Evolutionary conservation across 2,888 invertebrate species (phyloP).

Genomic region (Cacoxenus indagator): DNA sequence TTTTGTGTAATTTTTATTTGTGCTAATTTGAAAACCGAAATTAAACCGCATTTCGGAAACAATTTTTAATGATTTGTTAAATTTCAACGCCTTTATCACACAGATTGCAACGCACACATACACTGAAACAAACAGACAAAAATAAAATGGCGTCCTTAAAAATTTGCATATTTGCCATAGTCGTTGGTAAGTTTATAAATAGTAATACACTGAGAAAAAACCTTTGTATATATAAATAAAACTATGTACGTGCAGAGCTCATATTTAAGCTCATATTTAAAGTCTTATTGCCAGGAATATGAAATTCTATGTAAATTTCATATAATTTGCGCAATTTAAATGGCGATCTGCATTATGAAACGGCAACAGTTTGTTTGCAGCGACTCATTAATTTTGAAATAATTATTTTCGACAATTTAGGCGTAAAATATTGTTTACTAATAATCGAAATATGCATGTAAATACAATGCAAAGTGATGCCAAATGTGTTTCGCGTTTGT

Average conservation of each 20-base stretch:
- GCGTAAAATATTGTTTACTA: not conserved
- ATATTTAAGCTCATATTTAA: not conserved
- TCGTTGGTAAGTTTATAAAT: slow-evolving; percentile 55
- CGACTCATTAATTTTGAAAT: not conserved
- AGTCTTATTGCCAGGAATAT: not conserved
- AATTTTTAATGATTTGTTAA: not conserved
- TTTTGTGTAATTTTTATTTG: not conserved
- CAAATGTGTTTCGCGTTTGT: too few relatives aligned
- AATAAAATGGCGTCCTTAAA: slow-evolving; percentile 63
- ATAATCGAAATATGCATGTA: not conserved
- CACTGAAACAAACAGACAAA: too few relatives aligned
- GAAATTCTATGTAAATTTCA: not conserved
- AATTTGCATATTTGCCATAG: slow-evolving; percentile 62
- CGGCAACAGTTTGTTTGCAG: not conserved
- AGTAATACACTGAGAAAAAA: slow-evolving; percentile 14
- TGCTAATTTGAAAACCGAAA: not conserved
- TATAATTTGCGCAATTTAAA: not conserved
- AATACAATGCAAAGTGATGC: too few relatives aligned
- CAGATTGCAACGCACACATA: slow-evolving; percentile 22
- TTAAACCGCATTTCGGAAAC: not conserved
- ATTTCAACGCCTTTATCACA: not conserved
- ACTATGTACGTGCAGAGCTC: not conserved
- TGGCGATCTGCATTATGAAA: not conserved
- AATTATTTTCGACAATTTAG: not conserved
- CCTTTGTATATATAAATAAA: not conserved